Base-by-base conservation (phyloP, 2,113 vertebrate genomes). In the Indri indri region DNA sequence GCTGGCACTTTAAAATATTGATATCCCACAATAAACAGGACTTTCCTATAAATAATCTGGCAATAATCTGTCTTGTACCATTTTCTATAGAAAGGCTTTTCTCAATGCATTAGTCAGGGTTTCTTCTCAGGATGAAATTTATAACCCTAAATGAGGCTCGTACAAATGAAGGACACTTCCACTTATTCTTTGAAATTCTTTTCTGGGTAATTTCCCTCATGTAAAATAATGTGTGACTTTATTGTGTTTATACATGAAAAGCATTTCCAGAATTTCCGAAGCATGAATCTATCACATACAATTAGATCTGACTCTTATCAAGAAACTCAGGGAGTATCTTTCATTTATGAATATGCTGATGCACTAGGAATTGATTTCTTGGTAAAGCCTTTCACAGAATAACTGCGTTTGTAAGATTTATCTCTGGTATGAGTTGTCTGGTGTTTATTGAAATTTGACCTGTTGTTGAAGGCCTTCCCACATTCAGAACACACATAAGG, bases 381-480 rank as follows among this genome's bases (percentile, higher is more conserved):
- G 18, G 65, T 70, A 84, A 86, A 81, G 65, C 17, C 50, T 66
- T 85, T 54, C 57, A 40, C 14, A 25, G 25, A 61, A 2, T 89
- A 84, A 92, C 8, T 37, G 18, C 11, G 27, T 73, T 73, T 68
- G 18, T 54, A 85, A 89, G 42, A 17, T 65, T 30, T 68, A 32
- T 54, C 73, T 81, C 66, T 94, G 61, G 18, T 63, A 16, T 92
- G 92, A 90, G 79, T 63, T 68, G 50, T 88, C 50, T 82, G 71
- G 45, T 80, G 70, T 81, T 90, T 95, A 50, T 50, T 94, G 23
- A 76, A 82, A 89, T 71, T 73, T 68, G 83, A 81, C 23, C 68
- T 70, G 34, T 84, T 86, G 70, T 34, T 97, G 66, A 89, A 96
- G 71, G 65, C 23, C 50, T 92, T 88, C 34, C 59, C 52, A 47